These are phyloP conservation scores for Peromyscus eremicus DNA, from an alignment of 2,797 vertebrate species.

Conservation along the genomic window DNA sequence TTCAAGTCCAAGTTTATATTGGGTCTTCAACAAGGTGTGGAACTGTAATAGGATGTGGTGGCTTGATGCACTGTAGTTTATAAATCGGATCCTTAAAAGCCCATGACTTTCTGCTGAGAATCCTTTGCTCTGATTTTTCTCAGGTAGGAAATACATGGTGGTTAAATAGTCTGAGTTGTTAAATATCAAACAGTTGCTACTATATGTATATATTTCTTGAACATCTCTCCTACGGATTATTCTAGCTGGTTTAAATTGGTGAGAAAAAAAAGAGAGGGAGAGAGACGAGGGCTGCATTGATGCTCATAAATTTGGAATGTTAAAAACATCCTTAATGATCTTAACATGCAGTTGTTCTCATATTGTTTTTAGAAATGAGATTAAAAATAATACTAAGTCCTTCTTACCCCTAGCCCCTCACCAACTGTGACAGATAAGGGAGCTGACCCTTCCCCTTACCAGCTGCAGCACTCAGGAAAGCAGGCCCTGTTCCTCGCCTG, in stretches of 20 bases:
- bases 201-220: not conserved
- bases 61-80: slow-evolving; percentile 68
- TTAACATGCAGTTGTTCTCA: slow-evolving; percentile 56
- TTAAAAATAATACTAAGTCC: slow-evolving; percentile 44
- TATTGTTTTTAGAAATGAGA: slow-evolving; percentile 69
- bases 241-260: slow-evolving; percentile 76
- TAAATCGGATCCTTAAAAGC: slow-evolving; percentile 36
- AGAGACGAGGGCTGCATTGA: slow-evolving; percentile 37
- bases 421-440: not conserved
- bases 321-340: slow-evolving; percentile 72
- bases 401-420: not conserved
- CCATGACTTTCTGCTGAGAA: slow-evolving; percentile 49
- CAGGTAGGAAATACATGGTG: slow-evolving; percentile 46
- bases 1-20: slow-evolving; percentile 73
- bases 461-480: not conserved
- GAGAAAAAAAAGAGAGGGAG: not conserved
- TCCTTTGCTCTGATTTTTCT: slow-evolving; percentile 68
- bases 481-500: not conserved
- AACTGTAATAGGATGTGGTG: slow-evolving; percentile 73
- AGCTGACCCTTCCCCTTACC: not conserved
- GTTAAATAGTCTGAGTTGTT: slow-evolving; percentile 26
- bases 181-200: slow-evolving; percentile 47
- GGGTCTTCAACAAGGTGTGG: slow-evolving; percentile 73
- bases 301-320: slow-evolving; percentile 26
- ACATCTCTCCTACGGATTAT: slow-evolving; percentile 17